Evolutionary conservation across 2,113 vertebrate species (phyloP).

Genomic region (Hippocampus comes): DNA sequence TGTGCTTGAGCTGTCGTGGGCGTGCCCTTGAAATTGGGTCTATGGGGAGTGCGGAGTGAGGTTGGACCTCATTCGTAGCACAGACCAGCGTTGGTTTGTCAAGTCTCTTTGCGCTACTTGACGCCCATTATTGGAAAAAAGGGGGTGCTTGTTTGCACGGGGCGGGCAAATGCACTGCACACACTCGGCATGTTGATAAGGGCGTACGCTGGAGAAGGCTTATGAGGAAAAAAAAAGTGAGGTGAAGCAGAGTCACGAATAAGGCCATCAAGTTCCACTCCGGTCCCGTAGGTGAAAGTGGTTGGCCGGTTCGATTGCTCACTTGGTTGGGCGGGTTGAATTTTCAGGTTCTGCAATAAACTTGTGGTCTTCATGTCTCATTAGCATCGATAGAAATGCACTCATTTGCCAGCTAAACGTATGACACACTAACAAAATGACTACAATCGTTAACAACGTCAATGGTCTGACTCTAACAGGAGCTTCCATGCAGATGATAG

Average conservation of each 20-base stretch:
- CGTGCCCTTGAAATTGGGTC: neutral
- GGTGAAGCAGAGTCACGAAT: conserved; percentile 9
- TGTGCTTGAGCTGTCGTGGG: conserved; percentile 46
- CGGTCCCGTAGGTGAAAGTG: neutral
- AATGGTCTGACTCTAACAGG: neutral
- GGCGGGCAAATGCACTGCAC: conserved; percentile 28
- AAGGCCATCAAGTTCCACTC: neutral
- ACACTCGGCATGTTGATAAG: conserved; percentile 43
- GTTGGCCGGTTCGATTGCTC: no score
- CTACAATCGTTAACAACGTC: neutral
- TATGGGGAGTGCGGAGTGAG: no score
- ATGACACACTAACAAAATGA: neutral
- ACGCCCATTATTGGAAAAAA: conserved; percentile 27
- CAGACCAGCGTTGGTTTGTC: conserved; percentile 18
- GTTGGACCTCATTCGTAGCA: no score
- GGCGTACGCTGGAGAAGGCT: conserved; percentile 9
- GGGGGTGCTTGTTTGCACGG: conserved; percentile 32
- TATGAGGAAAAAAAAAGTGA: conserved; percentile 9
- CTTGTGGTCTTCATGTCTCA: no score
- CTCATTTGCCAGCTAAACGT: neutral
- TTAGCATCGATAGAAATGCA: neutral
- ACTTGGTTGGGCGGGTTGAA: no score
- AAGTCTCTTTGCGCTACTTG: conserved; percentile 38
- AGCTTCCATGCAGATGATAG: neutral
- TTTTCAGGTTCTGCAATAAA: no score